phyloP scores from a whole-genome alignment of 2,797 vertebrate genomes.

The Anomalospiza imberbis region DNA sequence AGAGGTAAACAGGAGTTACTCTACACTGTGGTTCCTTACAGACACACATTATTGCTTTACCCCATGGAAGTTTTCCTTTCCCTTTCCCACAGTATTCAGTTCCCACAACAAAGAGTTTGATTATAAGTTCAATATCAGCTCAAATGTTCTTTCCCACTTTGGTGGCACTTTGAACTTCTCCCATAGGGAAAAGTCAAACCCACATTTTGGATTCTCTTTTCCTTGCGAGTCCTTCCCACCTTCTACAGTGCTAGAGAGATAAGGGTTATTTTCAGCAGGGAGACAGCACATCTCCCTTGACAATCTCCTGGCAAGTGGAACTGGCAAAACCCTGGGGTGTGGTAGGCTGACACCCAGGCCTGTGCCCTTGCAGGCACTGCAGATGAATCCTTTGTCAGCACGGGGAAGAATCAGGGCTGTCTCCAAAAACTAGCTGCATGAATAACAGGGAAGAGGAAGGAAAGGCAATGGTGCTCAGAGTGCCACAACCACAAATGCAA shows the following conservation, averaged over 20 bases:
- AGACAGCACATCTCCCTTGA: neutral
- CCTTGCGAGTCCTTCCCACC: neutral
- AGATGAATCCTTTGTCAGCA: neutral
- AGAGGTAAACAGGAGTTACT: neutral
- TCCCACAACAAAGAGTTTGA: constrained; percentile 15
- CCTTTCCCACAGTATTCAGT: constrained; percentile 14
- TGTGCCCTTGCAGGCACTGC: neutral
- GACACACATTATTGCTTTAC: neutral
- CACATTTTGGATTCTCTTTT: neutral
- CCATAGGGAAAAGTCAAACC: neutral
- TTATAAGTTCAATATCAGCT: neutral
- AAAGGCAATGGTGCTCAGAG: neutral
- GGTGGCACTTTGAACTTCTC: neutral
- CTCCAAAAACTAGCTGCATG: neutral
- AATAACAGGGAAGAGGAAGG: neutral
- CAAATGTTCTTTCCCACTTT: neutral
- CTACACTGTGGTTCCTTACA: neutral
- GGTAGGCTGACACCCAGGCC: neutral
- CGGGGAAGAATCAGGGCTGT: neutral
- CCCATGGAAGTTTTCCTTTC: constrained; percentile 2
- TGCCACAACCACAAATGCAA: neutral
- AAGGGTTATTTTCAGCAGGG: neutral
- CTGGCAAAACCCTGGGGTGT: neutral
- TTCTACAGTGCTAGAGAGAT: neutral
- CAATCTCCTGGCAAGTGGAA: neutral